Percentiles rank a stretch among this genome's conserved stretches.
These are phyloP conservation scores for Thereva unica DNA, from an alignment of 2,888 invertebrate genomes.

Conservation along the genomic window DNA sequence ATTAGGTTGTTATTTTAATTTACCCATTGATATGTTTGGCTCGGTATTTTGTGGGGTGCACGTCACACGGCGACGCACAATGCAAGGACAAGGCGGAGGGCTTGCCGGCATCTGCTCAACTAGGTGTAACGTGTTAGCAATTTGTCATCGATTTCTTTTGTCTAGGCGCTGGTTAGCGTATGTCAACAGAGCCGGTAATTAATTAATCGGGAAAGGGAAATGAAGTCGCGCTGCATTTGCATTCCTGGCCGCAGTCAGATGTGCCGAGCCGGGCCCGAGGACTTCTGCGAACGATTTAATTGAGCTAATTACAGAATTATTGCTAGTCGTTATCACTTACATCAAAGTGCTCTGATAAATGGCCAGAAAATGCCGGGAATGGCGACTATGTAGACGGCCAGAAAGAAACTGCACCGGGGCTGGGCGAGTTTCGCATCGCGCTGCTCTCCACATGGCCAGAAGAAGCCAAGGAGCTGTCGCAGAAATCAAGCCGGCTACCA, in stretches of 20 bases:
- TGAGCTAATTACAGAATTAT: too few species aligned
- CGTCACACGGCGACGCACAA: conserved; percentile 21
- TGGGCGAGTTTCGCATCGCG: neutral
- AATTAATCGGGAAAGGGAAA: conserved; percentile 14
- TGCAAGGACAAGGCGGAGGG: conserved; percentile 29
- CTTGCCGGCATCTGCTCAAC: conserved; percentile 49
- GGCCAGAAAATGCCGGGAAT: conserved; percentile 9
- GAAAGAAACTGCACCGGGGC: conserved; percentile 18
- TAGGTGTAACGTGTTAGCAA: conserved; percentile 59
- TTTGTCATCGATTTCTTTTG: conserved; percentile 42
- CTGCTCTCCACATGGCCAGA: neutral
- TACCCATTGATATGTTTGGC: conserved; percentile 57
- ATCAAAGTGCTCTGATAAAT: neutral
- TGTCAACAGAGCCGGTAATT: conserved; percentile 39
- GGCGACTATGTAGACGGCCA: conserved; percentile 17
- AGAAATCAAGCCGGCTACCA: conserved; percentile 20
- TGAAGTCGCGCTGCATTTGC: neutral
- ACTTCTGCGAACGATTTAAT: too few species aligned
- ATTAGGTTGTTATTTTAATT: conserved; percentile 61
- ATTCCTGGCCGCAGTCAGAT: too few species aligned
- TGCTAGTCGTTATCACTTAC: conserved; percentile 4
- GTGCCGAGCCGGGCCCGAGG: too few species aligned
- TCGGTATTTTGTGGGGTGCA: conserved; percentile 44
- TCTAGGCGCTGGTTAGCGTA: conserved; percentile 42
- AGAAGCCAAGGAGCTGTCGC: conserved; percentile 7